Evolutionary conservation across 2,888 invertebrate genomes (phyloP).

Genomic region (Lottia gigantea): DNA sequence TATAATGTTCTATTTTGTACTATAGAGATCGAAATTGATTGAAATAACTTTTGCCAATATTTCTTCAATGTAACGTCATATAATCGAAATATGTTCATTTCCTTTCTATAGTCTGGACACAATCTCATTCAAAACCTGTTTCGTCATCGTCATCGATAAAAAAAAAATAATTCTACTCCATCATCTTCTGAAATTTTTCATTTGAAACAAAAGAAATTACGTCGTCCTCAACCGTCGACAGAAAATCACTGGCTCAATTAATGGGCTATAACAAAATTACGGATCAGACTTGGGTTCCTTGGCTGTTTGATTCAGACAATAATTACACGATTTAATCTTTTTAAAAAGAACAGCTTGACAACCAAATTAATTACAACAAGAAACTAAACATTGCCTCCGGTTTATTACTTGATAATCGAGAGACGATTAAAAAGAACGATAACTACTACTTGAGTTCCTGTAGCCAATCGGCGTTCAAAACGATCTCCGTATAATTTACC

Average conservation of each 20-base stretch:
- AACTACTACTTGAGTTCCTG: conserved; percentile 4
- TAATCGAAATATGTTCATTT: too few relatives aligned
- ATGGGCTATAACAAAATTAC: not conserved
- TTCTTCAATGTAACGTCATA: too few relatives aligned
- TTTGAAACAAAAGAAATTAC: conserved; percentile 1
- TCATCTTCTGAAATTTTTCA: too few relatives aligned
- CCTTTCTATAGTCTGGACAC: too few relatives aligned
- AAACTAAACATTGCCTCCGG: conserved; percentile 6
- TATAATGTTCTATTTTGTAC: too few relatives aligned
- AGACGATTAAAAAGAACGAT: conserved; percentile 8
- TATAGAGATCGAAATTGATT: too few relatives aligned
- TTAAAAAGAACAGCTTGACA: conserved; percentile 10
- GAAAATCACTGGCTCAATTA: not conserved
- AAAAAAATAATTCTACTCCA: too few relatives aligned
- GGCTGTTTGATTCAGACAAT: conserved; percentile 6
- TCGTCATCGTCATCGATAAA: too few relatives aligned
- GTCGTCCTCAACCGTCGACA: not conserved
- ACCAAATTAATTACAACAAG: conserved; percentile 9
- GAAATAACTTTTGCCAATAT: too few relatives aligned
- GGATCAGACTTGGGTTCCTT: conserved; percentile 2
- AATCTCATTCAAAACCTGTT: too few relatives aligned
- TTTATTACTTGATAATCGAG: conserved; percentile 7
- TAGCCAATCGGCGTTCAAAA: not conserved
- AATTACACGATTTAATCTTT: conserved; percentile 6
- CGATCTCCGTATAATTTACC: conserved; percentile 1